Evolutionary conservation across 2,888 invertebrate genomes (phyloP), one percentile per base, ranked within the genome.

Genomic region (Cacoxenus indagator): DNA sequence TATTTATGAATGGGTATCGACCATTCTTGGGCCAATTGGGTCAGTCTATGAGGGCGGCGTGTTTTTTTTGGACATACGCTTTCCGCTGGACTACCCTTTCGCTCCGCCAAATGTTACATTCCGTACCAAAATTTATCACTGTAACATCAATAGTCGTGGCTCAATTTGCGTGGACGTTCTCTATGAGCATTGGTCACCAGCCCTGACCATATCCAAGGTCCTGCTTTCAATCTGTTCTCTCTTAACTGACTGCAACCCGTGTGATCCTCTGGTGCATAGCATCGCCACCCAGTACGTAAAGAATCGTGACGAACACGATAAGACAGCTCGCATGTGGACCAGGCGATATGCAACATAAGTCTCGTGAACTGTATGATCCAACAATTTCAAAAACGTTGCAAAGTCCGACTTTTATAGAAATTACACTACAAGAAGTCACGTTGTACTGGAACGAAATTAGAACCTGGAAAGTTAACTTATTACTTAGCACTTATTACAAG

Each of bases 171-270:
- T 98, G 90, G 98, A 98, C 88, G 97, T 98, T 83, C 91, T 97
- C 80, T 97, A 97, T 90, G 97, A 98, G 89, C 97, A 98, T 89
- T 98, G 98, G 98, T 97, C 96, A 17, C 97, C 98, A 5, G 97
- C 98, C 27, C 91, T 98, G 84, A 98, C 97, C 78, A 96, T 98
- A 89, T 96, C 96, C 70, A 98, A 98, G 91, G 97, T 98, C 76
- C 91, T 98, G 81, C 91, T 98, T 76, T 97, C 97, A 76, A 97
- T 98, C 90, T 97, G 97, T 91, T 97, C 97, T 77, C 91, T 98
- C 85, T 91, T 98, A 82, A 97, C 97, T 84, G 97, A 98, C 90
- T 97, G 97, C 88, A 98, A 98, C 92, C 98, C 98, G 94, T 96
- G 96, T 85, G 98, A 98, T 90, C 98, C 98, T 1, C 89, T 98